Base-by-base conservation (phyloP, 92 coral and sea anemone species). In the Umimayanthus chanpuru region DNA sequence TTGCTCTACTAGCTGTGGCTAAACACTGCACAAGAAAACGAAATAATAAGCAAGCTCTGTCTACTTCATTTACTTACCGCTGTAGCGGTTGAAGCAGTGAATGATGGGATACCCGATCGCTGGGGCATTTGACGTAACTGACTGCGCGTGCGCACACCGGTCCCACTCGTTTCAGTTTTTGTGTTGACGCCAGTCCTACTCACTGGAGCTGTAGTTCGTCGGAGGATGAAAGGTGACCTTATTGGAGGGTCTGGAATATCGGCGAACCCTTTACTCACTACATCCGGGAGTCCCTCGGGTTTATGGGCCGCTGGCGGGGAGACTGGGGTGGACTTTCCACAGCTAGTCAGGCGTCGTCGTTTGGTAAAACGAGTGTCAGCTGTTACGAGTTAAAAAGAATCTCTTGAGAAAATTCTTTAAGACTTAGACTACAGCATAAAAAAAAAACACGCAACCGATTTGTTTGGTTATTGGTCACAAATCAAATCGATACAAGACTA, bases 241-340 rank as follows among this genome's bases (percentile, higher is more conserved):
- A 94, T 78, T 4, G 94, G 93, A 36, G 90, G 89, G 6, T 44
- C 90, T 21, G 97, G 97, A 67, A 92, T 89, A 79, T 88, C 91
- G 15, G 93, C 91, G 44, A 91, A 94, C 5, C 95, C 97, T 82
- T 91, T 91, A 16, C 88, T 92, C n/a, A 92, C 97, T 3, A 89
- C 93, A 36, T 94, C 94, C 8, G 92, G 92, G 36, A 91, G 85
- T 1, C 94, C 95, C 80, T 89, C 91, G 26, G 95, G 93, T 16
- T 89, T 64, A 9, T 77, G 56, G 58, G 32, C 77, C 25, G 29
- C 67, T 70, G 77, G 80, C 72, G 80, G 71, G 23, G 92, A 78
- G 41, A 49, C 85, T 76, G 94, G 90, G 23, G 38, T 90, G 4
- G 95, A 81, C 29, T 91, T 79, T 36, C 93, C 93, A 36, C 88